Evolutionary conservation across 2,888 invertebrate genomes (phyloP), one percentile per base, ranked within the genome.

Genomic region (Xestia xanthographa): DNA sequence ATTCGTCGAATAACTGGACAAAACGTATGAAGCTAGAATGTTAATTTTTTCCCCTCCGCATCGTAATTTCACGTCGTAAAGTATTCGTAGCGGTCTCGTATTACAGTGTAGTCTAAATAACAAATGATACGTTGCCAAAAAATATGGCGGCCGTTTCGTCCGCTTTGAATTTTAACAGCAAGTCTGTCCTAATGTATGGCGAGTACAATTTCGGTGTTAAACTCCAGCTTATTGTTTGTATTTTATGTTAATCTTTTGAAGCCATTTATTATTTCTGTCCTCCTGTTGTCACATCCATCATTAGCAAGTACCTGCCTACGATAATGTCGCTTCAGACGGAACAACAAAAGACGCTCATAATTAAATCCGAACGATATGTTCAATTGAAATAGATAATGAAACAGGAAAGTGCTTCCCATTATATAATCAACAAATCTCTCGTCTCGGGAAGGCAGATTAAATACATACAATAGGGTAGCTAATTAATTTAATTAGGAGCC

Each of bases 1-100:
- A 81, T 79, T 80, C 85, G 74, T 67, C 77, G 78, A 83, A 87
- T 83, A 83, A 78, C 86, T 85, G 76, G 75, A 86, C 84, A 80
- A 85, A 86, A 86, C 80, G 85, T 85, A 84, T 87, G 86, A 87
- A 86, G 85, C 83, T 87, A 86, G 86, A 88, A 89, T 88, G 87
- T 87, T 88, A 88, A 86, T 85, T 89, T 89, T 89, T 89, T 82
- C 76, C 83, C 84, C 86, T 81, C 86, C 77, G 87, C 90, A 88
- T 88, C 84, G 86, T 90, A 90, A 91, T 91, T 91, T 88, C 50
- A 84, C 72, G 74, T 87, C 84, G 86, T 88, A 89, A 90, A 88
- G 83, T 84, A 87, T 90, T 83, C 80, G 86, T 86, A 85, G 86
- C 87, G 85, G 82, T 83, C 87, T 75, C 79, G 74, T 82, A 83